Evolutionary conservation across 2,797 vertebrate genomes (phyloP).

Genomic region (Gymnodraco acuticeps): DNA sequence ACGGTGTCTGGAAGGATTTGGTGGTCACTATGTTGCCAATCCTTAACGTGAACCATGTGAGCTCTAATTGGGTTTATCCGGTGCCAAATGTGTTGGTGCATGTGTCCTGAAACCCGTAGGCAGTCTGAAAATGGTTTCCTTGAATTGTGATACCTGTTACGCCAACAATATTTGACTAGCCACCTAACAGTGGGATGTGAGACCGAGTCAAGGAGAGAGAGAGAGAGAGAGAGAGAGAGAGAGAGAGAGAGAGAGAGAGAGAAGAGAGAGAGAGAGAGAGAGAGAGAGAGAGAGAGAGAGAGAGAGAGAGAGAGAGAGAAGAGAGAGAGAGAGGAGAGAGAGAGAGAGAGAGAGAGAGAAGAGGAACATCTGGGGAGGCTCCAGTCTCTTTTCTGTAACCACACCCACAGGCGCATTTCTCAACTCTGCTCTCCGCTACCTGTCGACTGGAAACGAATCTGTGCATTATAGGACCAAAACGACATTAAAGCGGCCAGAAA

Average conservation of each 20-base stretch:
- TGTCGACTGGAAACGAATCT: conserved; percentile 34
- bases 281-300: not conserved
- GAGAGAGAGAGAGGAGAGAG: not conserved
- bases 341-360: not conserved
- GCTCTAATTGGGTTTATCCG: conserved; percentile 2
- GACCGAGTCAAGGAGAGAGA: no score
- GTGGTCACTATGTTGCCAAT: not conserved
- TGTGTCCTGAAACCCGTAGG: not conserved
- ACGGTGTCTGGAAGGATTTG: not conserved
- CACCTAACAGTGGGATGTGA: not conserved
- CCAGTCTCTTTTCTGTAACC: conserved; percentile 59
- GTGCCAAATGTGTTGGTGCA: not conserved
- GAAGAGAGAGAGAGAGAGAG: not conserved
- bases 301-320: conserved; percentile 6
- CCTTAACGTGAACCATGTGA: not conserved
- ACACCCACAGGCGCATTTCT: conserved; percentile 76
- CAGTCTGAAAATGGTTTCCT: not conserved
- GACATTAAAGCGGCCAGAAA: not conserved
- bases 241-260: not conserved
- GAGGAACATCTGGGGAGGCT: conserved; percentile 53
- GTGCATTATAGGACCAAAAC: conserved; percentile 37
- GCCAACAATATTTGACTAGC: conserved; percentile 7
- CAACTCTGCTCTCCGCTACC: conserved; percentile 56
- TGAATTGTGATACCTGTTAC: not conserved
- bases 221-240: not conserved